phyloP scores from a whole-genome alignment of 1,140 invertebrate species.

The Cylas formicarius region DNA sequence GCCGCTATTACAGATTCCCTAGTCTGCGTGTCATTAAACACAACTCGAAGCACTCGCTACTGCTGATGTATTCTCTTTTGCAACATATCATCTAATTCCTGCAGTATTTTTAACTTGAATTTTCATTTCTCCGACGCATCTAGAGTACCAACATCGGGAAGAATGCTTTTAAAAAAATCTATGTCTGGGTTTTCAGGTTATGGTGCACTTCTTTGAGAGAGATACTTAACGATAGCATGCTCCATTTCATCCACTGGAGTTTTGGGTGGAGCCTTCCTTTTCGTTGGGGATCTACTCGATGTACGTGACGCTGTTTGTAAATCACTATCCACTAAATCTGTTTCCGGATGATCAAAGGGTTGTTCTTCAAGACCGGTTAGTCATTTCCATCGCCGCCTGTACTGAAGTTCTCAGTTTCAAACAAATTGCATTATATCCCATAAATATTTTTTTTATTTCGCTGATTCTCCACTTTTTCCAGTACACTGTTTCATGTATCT shows the following conservation, averaged over 20 bases:
- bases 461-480: no score
- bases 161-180: conserved; percentile 13
- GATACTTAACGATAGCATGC: conserved; percentile 7
- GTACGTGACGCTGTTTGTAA: conserved; percentile 8
- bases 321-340: no score
- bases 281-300: conserved; percentile 9
- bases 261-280: background rate
- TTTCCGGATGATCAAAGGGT: no score
- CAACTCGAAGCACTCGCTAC: background rate
- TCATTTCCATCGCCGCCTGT: no score
- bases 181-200: conserved; percentile 8
- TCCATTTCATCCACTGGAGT: conserved; percentile 2
- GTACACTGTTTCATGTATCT: no score
- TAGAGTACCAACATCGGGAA: no score
- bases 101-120: conserved; percentile 3
- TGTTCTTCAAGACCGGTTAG: no score
- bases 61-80: conserved; percentile 3
- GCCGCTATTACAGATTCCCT: no score
- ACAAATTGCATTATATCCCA: no score
- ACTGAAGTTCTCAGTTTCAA: no score
- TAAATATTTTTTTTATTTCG: no score
- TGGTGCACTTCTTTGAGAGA: conserved; percentile 8
- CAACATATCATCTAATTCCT: conserved; percentile 8
- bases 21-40: background rate
- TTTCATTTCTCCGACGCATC: no score